These are phyloP conservation scores for Meloidogyne chitwoodi DNA, from an alignment of 1,140 invertebrate species.

Conservation along the genomic window DNA sequence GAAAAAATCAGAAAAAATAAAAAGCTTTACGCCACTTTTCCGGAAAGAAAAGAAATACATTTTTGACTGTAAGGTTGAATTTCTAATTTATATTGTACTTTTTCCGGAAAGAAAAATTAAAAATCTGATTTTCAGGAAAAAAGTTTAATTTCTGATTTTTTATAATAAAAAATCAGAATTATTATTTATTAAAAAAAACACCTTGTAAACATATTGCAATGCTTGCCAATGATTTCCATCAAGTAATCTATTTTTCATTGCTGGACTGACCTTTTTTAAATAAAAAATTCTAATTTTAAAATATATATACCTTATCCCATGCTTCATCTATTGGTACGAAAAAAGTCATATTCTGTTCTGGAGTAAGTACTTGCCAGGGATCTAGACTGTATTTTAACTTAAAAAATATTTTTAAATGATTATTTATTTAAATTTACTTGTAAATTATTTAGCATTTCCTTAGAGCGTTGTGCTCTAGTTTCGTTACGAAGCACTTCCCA, in stretches of 20 bases:
- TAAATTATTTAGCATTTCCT: slow-evolving; percentile 54
- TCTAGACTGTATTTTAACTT: slow-evolving; percentile 45
- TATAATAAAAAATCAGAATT: no score
- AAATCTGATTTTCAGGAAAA: no score
- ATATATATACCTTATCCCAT: slow-evolving; percentile 62
- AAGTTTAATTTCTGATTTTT: no score
- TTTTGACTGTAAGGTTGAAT: no score
- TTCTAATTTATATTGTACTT: no score
- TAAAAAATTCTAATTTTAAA: slow-evolving; percentile 26
- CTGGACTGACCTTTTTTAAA: slow-evolving; percentile 37
- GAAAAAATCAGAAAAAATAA: no score
- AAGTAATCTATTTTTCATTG: slow-evolving; percentile 42
- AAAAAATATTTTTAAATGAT: neutral
- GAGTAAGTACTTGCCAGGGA: slow-evolving; percentile 63
- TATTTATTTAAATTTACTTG: slow-evolving; percentile 31
- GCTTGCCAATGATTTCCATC: slow-evolving; percentile 59
- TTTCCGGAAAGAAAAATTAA: no score
- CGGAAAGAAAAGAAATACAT: no score
- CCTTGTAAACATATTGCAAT: slow-evolving; percentile 58
- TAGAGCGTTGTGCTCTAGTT: slow-evolving; percentile 69
- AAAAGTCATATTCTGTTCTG: slow-evolving; percentile 73
- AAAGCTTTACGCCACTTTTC: no score
- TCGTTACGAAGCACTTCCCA: slow-evolving; percentile 81
- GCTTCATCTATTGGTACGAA: slow-evolving; percentile 83
- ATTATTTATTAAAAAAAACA: neutral